These are phyloP conservation scores for Procambarus clarkii DNA, from an alignment of 1,140 invertebrate species.

Conservation along the genomic window DNA sequence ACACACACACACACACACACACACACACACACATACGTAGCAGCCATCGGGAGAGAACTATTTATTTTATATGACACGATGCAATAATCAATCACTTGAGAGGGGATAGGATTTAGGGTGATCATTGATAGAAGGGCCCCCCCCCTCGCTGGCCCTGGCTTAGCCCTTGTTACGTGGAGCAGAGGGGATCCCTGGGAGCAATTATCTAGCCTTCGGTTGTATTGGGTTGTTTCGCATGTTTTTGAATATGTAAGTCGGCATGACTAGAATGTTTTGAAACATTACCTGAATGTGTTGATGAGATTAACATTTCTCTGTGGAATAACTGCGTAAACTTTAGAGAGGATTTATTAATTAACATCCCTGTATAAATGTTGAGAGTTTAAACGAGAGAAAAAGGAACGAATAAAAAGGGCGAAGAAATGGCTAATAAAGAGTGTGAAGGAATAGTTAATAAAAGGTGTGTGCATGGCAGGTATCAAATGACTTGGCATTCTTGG, in stretches of 20 bases:
- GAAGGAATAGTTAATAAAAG: background rate
- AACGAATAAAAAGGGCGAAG: background rate
- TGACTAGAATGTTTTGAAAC: no score
- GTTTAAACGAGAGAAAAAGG: no score
- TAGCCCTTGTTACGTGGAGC: background rate
- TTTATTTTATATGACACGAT: slow-evolving; percentile 51
- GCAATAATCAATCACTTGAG: slow-evolving; percentile 43
- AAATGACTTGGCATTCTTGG: slow-evolving; percentile 22
- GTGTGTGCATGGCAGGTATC: background rate
- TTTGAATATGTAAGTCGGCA: no score
- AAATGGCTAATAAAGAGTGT: background rate
- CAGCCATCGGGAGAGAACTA: background rate
- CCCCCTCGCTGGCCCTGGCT: background rate
- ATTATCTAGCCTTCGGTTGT: no score
- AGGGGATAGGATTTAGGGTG: slow-evolving; percentile 46
- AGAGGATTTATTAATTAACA: no score
- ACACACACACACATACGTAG: slow-evolving; percentile 11
- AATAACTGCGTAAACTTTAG: no score
- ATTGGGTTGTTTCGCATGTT: no score
- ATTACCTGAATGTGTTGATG: no score
- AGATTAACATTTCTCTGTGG: no score
- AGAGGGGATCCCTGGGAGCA: no score
- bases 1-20: slow-evolving; percentile 44
- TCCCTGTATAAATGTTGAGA: no score
- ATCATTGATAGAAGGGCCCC: slow-evolving; percentile 41